These are phyloP conservation scores for Drosophila picticornis DNA, from an alignment of 2,888 invertebrate species.

Conservation along the genomic window DNA sequence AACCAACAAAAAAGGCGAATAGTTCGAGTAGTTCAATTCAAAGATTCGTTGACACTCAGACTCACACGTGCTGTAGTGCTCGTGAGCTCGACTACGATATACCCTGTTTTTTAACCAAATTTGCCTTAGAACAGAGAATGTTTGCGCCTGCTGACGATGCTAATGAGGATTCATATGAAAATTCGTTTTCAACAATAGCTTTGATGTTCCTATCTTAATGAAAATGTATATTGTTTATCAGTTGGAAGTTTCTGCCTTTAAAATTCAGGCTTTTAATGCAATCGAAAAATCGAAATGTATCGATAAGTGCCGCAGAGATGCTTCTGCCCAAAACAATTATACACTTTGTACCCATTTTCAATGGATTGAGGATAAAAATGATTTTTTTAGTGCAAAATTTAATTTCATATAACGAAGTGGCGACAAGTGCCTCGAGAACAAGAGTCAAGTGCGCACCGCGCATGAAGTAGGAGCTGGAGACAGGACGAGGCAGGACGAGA, in stretches of 20 bases:
- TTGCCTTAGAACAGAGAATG: neutral
- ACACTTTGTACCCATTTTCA: neutral
- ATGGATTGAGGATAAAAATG: neutral
- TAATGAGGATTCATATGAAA: neutral
- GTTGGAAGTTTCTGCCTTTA: neutral
- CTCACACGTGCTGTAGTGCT: neutral
- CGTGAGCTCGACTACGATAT: neutral
- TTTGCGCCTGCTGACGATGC: neutral
- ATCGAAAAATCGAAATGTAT: neutral
- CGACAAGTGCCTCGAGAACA: neutral
- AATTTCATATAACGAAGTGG: conserved; percentile 16
- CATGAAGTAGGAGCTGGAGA: neutral
- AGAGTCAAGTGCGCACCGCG: conserved; percentile 15
- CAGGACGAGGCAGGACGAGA: neutral
- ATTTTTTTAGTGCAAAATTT: neutral
- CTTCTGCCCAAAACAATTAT: neutral
- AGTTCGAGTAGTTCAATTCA: neutral
- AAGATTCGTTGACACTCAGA: neutral
- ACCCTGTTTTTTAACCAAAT: neutral
- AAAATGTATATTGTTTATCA: neutral
- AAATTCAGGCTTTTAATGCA: neutral
- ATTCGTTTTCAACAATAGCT: neutral
- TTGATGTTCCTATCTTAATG: neutral
- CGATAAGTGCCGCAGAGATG: neutral
- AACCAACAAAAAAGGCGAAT: no score